Evolutionary conservation across 2,113 vertebrate species (phyloP), one percentile per base, ranked within the genome.

Genomic region (Hippopotamus amphibius): DNA sequence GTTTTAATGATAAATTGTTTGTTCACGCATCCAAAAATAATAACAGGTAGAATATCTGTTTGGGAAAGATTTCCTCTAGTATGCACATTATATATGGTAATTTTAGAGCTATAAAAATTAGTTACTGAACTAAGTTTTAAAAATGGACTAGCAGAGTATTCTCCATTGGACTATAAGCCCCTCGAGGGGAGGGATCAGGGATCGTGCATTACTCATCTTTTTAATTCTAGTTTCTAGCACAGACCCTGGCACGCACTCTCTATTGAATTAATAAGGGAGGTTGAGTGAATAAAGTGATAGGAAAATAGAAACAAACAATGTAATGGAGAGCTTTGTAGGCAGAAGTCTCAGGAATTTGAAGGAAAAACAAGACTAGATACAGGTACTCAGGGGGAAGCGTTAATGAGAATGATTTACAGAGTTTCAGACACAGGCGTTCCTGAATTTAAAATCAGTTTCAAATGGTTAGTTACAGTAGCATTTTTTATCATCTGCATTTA

Each of bases 1-100:
- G 15, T 76, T 97, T 92, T 81, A 71, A 30, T 90, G 72, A 72
- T 61, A 72, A 83, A 86, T 30, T 85, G 1, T 97, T 91, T 57
- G 26, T 50, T 53, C 26, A 12, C 65, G 13, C 19, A n/a, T 88
- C 33, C 22, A 83, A 74, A 59, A 95, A 59, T 48, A 84, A 37
- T 21, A 77, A 26, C 80, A 55, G 24, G 17, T 43, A 30, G 33
- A 87, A 43, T 63, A 86, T 82, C 33, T 88, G 8, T 82, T 63
- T 94, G 61, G 72, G 61, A 88, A 92, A 76, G 22, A 65, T 71
- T 87, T 94, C 7, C 87, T 87, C 7, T 15, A 74, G 33, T 46
- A 55, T 91, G 33, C 63, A 87, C 22, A 68, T 79, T 92, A 76
- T 71, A 71, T 77, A 5, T 28, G 11, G 77, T 82, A 43, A 68